phyloP scores from a whole-genome alignment of 2,888 invertebrate genomes.

The Archips xylosteana region DNA sequence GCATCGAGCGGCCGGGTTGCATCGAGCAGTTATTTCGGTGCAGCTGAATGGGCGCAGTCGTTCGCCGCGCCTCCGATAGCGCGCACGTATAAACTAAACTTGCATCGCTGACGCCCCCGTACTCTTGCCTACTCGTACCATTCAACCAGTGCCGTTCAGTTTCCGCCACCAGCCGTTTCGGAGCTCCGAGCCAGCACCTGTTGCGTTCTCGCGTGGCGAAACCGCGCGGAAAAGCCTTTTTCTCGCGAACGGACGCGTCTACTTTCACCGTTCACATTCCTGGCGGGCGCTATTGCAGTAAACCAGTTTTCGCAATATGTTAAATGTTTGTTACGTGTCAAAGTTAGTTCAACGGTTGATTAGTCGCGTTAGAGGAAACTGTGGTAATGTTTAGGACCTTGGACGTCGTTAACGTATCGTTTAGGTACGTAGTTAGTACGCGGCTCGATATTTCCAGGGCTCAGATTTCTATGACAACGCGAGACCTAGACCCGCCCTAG shows the following conservation, averaged over 20 bases:
- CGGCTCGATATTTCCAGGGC: conserved; percentile 44
- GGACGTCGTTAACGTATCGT: conserved; percentile 24
- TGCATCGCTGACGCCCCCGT: conserved; percentile 45
- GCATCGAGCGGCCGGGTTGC: conserved; percentile 82
- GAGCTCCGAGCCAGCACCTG: conserved; percentile 59
- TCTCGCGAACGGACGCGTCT: conserved; percentile 78
- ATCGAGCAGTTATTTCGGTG: conserved; percentile 84
- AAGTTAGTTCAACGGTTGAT: conserved; percentile 58
- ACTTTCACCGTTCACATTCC: conserved; percentile 83
- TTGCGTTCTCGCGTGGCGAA: conserved; percentile 79
- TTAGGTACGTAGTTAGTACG: conserved; percentile 8
- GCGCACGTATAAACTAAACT: conserved; percentile 67
- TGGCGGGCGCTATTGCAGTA: conserved; percentile 62
- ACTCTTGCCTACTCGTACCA: conserved; percentile 5
- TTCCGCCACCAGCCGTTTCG: conserved; percentile 35
- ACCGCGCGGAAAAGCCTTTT: conserved; percentile 82
- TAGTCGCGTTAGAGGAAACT: conserved; percentile 37
- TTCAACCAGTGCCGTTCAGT: conserved; percentile 39
- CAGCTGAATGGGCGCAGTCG: conserved; percentile 76
- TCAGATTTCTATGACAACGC: conserved; percentile 49
- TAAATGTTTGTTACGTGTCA: conserved; percentile 63
- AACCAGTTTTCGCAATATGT: conserved; percentile 64
- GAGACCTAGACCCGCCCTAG: conserved; percentile 51
- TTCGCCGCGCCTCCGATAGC: conserved; percentile 72
- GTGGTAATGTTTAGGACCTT: conserved; percentile 27